Base-by-base conservation (phyloP, 2,113 vertebrate genomes). In the Indicator indicator region DNA sequence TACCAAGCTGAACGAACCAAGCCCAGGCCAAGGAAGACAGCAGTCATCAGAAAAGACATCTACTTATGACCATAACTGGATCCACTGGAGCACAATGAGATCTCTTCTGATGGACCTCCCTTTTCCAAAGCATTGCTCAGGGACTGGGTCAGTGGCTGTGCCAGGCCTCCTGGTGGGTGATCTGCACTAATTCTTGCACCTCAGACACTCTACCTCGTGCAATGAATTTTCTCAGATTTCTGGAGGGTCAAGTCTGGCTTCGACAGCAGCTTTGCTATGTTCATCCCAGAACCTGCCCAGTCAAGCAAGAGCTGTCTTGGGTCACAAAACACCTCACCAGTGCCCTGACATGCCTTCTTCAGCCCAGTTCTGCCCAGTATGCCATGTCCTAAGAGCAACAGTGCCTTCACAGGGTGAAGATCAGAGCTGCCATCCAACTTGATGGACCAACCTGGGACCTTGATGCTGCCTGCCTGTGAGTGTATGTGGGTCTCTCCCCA, bases 401-500 rank as follows among this genome's bases (percentile, higher is more conserved):
- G 18, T 32, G 58, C 19, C 70, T 33, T 70, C 33, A 13, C 2
- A 4, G 20, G 16, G 7, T 28, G 60, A 11, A 14, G 21, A 54
- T 30, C 63, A 42, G 28, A 55, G 71, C 64, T 1, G 4, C 20
- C 33, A n/a, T 2, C 71, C 50, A 46, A 33, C 44, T 7, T 13
- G 1, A 7, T 27, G 70, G 36, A 36, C 11, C 19, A 36, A 36
- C 28, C 70, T 44, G 46, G 54, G 17, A 23, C 36, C 50, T 63
- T 15, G 52, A 4, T 9, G 21, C 36, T 59, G 7, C 68, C 62
- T 42, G 0, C 33, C 11, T 1, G 2, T 1, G 5, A 32, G 24
- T 30, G 0, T 33, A 16, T 1, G 1, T 1, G 5, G 32, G 24
- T 36, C 36, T 85, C 16, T 78, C n/a, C 46, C 44, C 33, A 17